Conservation (phyloP, 2,797 vertebrate genomes). For the Gymnoscopelus braueri region DNA sequence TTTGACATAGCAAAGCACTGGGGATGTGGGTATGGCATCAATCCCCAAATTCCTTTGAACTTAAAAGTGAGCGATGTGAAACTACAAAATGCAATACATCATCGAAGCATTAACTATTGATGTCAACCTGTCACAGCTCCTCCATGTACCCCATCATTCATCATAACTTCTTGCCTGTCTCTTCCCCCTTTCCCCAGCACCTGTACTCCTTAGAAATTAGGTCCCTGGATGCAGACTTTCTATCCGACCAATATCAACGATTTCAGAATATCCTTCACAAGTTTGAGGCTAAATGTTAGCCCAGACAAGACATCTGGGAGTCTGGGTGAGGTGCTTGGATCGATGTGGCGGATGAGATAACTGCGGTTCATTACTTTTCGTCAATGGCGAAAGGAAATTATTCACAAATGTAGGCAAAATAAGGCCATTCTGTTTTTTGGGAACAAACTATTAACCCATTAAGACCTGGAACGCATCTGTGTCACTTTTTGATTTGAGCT, state of each 20-base stretch:
- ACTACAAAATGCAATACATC: slow-evolving; percentile 69
- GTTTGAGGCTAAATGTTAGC: slow-evolving; percentile 48
- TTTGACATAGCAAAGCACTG: slow-evolving; percentile 60
- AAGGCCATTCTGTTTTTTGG: not conserved
- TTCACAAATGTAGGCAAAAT: slow-evolving; percentile 23
- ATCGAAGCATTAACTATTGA: slow-evolving; percentile 71
- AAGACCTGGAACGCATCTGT: too few relatives aligned
- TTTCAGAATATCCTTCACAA: slow-evolving; percentile 42
- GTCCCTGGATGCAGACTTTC: slow-evolving; percentile 68
- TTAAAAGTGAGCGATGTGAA: slow-evolving; percentile 44
- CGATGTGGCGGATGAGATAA: slow-evolving; percentile 49
- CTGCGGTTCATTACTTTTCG: slow-evolving; percentile 47
- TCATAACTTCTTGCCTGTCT: slow-evolving; percentile 66
- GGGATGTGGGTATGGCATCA: slow-evolving; percentile 56
- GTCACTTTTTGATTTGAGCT: too few relatives aligned
- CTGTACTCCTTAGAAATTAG: slow-evolving; percentile 75
- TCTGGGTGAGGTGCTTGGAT: slow-evolving; percentile 39
- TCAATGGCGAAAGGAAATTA: slow-evolving; percentile 29
- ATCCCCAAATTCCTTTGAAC: slow-evolving; percentile 65
- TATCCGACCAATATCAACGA: slow-evolving; percentile 45
- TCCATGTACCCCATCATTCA: slow-evolving; percentile 70
- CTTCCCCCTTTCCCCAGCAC: slow-evolving; percentile 56
- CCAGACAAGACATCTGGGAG: slow-evolving; percentile 49
- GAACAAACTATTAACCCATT: not conserved
- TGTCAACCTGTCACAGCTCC: slow-evolving; percentile 66